Evolutionary conservation across 2,797 vertebrate species (phyloP), one percentile per base, ranked within the genome.

Genomic region (Sebastiscus albofasciatus): DNA sequence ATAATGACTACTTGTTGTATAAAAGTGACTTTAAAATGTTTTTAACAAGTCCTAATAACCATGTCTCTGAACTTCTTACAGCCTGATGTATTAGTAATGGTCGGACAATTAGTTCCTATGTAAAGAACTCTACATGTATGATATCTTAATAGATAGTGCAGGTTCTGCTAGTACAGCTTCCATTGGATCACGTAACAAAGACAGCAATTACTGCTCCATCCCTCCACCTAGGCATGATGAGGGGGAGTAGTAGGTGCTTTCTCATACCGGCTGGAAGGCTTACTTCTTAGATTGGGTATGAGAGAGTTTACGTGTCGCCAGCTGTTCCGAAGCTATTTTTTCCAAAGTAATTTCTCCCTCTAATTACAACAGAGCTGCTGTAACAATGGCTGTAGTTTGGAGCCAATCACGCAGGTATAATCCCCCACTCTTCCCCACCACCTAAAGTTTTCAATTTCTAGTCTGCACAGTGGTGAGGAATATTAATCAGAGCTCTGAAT

Each of bases 371-470:
- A 87, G 90, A 94, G 88, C 90, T 88, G 90, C 90, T 90, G 77
- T 92, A 89, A 95, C 95, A 96, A 95, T 95, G 91, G 87, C 89
- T 85, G 90, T 92, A 91, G 93, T 92, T 91, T 90, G 91, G 93
- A 95, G 91, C 92, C 94, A 95, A 90, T 94, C 93, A 93, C 84
- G 87, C 93, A 95, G 93, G 92, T 92, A 94, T 96, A 96, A 96
- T 96, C 95, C 94, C 85, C 88, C 89, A 88, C 92, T 87, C 87
- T 87, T 84, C 79, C 26, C 70, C 61, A 58, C 89, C 87, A 84
- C 88, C 91, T 88, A 90, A 91, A 93, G 90, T 95, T 95, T 95
- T 95, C 94, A 94, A 95, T 94, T 95, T 95, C 91, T 85, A 78
- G 68, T 84, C 88, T 84, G 86, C 81, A 65, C 74, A 26, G 80